Evolutionary conservation across 2,888 invertebrate genomes (phyloP), one percentile per base, ranked within the genome.

Genomic region (Thelaira solivaga): DNA sequence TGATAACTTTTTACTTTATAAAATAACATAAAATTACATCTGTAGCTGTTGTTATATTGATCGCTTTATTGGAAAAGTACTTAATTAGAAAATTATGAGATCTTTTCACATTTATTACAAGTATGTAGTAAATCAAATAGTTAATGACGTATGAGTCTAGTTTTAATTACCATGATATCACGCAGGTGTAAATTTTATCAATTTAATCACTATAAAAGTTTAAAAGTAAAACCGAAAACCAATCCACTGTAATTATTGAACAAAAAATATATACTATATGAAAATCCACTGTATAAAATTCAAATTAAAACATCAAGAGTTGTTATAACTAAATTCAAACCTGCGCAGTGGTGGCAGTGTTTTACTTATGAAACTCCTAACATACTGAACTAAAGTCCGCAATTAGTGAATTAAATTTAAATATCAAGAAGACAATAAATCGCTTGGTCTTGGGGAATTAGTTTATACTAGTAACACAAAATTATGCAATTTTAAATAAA

Each of bases 321-420:
- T 57, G 41, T 59, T 49, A 34, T 6, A 64, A 64, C n/a, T 13
- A 34, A 55, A 55, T 69, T 62, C 8, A 78, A 68, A 34, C 84
- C 84, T 86, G 85, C 88, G 88, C 88, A 88, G 88, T 88, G 88
- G 88, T 88, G 88, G 88, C 88, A 88, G 88, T 88, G 88, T 87
- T 88, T 88, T 87, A 88, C 88, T 88, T 88, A 88, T 74, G 41
- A 74, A 78, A 78, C 78, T 78, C 74, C 65, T 71, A 78, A 74
- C 78, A 74, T 34, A 47, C 43, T 26, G 29, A 71, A 68, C 16
- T 36, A 83, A 86, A 83, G 82, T 80, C 39, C 51, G 82, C 83
- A 83, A 84, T 65, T 62, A 62, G 62, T 80, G 61, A 49, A 72
- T 62, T 55, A 29, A 49, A 49, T 26, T 29, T 31, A 65, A 64